These are phyloP conservation scores for Nomada ruficornis DNA, from an alignment of 2,888 invertebrate genomes.

Conservation along the genomic window DNA sequence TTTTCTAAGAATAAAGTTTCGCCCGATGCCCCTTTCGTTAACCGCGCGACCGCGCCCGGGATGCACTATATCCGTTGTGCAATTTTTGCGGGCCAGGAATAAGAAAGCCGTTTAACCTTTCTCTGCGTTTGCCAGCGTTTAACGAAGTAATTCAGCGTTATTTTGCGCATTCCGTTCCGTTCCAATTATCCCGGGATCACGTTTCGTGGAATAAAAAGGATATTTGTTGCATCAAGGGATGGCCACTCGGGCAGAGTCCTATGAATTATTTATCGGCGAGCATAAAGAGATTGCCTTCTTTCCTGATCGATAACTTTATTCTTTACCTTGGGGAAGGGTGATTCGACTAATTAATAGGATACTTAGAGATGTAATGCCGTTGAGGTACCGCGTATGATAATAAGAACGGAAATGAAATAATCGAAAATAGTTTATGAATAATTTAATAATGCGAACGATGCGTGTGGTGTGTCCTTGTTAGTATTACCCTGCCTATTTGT, in stretches of 20 bases:
- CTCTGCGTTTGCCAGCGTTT: not conserved
- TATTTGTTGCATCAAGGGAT: not conserved
- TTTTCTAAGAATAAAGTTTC: slow-evolving; percentile 4
- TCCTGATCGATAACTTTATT: not conserved
- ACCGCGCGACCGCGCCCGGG: not conserved
- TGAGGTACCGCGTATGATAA: not conserved
- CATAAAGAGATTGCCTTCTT: not conserved
- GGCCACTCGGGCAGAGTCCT: no score
- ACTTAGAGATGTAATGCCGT: not conserved
- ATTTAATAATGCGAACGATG: no score
- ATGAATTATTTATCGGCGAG: slow-evolving; percentile 4
- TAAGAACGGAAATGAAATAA: not conserved
- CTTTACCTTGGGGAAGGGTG: not conserved
- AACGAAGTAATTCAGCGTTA: not conserved
- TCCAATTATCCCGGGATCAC: not conserved
- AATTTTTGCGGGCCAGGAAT: not conserved
- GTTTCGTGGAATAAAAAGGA: not conserved
- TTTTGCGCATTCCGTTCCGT: not conserved
- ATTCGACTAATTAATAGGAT: not conserved
- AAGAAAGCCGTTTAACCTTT: not conserved
- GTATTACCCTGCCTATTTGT: no score
- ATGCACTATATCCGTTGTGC: not conserved
- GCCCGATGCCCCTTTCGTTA: not conserved
- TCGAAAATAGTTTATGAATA: no score
- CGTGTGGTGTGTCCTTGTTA: no score